Conservation (phyloP, 2,888 invertebrate species). For the Hirtodrosophila trivittata region DNA sequence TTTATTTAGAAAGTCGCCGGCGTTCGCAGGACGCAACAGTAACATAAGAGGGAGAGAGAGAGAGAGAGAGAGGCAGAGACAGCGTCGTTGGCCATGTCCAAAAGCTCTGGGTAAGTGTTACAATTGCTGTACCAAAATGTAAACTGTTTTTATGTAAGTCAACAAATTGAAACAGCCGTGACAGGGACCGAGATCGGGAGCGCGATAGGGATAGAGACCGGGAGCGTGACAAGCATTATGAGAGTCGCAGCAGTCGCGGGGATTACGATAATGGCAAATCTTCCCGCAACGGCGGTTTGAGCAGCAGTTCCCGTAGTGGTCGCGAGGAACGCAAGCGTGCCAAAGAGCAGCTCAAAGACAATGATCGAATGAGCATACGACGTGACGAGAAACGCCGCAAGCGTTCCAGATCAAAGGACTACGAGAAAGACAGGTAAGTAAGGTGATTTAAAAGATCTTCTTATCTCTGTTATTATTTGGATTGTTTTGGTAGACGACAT, state of each 20-base stretch:
- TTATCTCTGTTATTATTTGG: not conserved
- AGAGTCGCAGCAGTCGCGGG: constrained; percentile 41
- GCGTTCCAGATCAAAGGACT: constrained; percentile 78
- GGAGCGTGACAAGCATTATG: constrained; percentile 77
- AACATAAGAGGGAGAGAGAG: no score
- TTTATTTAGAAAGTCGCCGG: constrained; percentile 17
- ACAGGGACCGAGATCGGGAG: constrained; percentile 63
- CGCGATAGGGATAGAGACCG: constrained; percentile 63
- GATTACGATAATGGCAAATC: constrained; percentile 71
- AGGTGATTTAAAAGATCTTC: not conserved
- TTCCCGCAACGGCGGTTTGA: constrained; percentile 68
- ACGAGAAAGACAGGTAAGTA: constrained; percentile 77
- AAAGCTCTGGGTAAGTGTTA: constrained; percentile 64
- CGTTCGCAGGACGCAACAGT: constrained; percentile 11
- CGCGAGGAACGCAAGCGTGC: constrained; percentile 78
- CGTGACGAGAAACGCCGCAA: constrained; percentile 81
- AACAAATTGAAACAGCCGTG: constrained; percentile 38
- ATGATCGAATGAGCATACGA: constrained; percentile 47
- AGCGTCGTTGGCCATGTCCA: constrained; percentile 53
- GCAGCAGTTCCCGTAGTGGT: constrained; percentile 46
- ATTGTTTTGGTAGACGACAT: constrained; percentile 55
- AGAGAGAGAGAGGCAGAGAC: no score
- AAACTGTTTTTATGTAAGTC: not conserved
- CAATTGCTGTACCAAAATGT: not conserved
- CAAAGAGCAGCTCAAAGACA: constrained; percentile 58